These are phyloP conservation scores for Eristalis tenax DNA, from an alignment of 2,888 invertebrate genomes.

Conservation along the genomic window DNA sequence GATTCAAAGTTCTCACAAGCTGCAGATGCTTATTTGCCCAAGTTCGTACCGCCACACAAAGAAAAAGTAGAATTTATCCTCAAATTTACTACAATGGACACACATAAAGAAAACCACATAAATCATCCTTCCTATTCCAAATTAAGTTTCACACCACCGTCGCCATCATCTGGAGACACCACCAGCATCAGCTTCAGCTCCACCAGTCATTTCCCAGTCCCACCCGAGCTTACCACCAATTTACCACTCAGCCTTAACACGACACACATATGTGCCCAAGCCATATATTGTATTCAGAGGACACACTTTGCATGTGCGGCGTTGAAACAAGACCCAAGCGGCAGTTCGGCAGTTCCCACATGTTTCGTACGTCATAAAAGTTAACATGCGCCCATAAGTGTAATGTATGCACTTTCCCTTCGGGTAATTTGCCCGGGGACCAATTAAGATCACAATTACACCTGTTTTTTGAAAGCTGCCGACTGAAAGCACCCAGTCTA, in stretches of 20 bases:
- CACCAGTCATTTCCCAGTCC: too few relatives aligned
- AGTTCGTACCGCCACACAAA: too few relatives aligned
- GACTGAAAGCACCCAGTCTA: conserved; percentile 34
- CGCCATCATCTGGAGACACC: background rate
- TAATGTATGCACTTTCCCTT: conserved; percentile 14
- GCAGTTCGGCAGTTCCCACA: background rate
- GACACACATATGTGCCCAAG: background rate
- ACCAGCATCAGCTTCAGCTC: background rate
- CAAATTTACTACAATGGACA: background rate
- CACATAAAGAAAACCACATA: background rate
- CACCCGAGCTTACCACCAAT: background rate
- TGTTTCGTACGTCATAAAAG: conserved; percentile 23
- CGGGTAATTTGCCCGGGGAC: conserved; percentile 18
- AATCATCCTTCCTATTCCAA: background rate
- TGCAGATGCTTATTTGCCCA: too few relatives aligned
- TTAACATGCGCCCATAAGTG: conserved; percentile 18
- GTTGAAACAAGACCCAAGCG: background rate
- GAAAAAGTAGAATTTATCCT: too few relatives aligned
- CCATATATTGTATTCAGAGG: background rate
- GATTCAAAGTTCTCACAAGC: too few relatives aligned
- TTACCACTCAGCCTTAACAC: background rate
- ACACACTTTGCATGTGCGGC: background rate
- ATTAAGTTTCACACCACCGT: background rate
- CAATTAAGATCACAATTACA: conserved; percentile 57
- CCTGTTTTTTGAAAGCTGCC: conserved; percentile 14